Conservation (phyloP, 2,113 vertebrate genomes). For the Jaculus jaculus region DNA sequence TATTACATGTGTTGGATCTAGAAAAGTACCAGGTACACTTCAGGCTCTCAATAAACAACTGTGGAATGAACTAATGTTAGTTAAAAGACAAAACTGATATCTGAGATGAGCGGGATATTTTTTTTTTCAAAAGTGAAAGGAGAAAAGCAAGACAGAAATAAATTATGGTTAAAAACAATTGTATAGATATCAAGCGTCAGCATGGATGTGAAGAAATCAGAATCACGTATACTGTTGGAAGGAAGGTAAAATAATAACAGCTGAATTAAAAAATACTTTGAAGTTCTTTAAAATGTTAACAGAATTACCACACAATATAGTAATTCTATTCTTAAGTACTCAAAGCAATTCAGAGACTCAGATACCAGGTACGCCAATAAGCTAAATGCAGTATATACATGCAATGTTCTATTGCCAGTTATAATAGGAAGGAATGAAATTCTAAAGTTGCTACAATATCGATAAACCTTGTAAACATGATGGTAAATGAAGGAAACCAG, state of each 20-base stretch:
- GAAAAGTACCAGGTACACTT: background rate
- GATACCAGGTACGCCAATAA: background rate
- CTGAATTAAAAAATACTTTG: background rate
- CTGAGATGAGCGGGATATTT: background rate
- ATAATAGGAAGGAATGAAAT: conserved; percentile 4
- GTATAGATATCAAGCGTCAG: background rate
- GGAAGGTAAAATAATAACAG: background rate
- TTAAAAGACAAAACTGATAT: background rate
- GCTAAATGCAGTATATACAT: background rate
- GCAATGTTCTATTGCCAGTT: background rate
- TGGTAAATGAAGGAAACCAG: too few relatives aligned
- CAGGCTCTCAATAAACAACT: background rate
- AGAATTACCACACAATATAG: background rate
- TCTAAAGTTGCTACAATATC: conserved; percentile 1
- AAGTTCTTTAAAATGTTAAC: conserved; percentile 10
- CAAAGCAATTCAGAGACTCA: background rate
- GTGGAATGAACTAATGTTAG: background rate
- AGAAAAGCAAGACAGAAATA: background rate
- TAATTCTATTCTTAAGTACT: conserved; percentile 5
- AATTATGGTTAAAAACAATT: conserved; percentile 29
- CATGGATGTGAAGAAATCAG: background rate
- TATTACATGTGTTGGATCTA: background rate
- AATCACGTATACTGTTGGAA: background rate
- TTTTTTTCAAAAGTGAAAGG: background rate
- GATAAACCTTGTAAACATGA: background rate